phyloP scores from a whole-genome alignment of 2,113 vertebrate species.

The Crotalus viridis region DNA sequence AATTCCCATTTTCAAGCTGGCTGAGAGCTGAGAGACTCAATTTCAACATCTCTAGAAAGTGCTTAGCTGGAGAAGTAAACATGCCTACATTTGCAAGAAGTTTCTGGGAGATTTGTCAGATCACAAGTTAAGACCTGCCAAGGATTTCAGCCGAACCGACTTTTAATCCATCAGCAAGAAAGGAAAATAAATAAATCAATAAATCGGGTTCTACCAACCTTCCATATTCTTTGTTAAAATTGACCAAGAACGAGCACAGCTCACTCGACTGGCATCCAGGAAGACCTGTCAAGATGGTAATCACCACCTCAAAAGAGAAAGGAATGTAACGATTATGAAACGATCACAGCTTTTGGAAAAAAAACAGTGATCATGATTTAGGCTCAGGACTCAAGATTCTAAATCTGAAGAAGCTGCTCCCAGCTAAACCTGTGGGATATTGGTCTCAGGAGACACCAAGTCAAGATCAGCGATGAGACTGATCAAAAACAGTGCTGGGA shows the following conservation, averaged over 20 bases:
- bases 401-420: not conserved
- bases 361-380: not conserved
- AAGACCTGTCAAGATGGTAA: constrained; percentile 86
- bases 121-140: not conserved
- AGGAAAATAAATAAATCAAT: no score
- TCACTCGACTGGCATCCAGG: constrained; percentile 87
- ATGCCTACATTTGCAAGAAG: not conserved
- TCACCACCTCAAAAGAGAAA: constrained; percentile 73
- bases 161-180: not conserved
- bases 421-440: not conserved
- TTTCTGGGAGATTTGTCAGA: not conserved
- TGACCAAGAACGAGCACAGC: constrained; percentile 82
- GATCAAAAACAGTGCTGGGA: not conserved
- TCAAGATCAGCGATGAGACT: not conserved
- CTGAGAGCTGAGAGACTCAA: not conserved
- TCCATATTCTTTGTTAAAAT: constrained; percentile 81
- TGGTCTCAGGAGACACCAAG: not conserved
- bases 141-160: not conserved
- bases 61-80: not conserved
- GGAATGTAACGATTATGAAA: not conserved
- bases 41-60: not conserved
- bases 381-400: not conserved
- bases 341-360: not conserved
- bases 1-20: not conserved
- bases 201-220: constrained; percentile 71